Base-by-base conservation (phyloP, 2,797 vertebrate species). In the Agapornis canus region DNA sequence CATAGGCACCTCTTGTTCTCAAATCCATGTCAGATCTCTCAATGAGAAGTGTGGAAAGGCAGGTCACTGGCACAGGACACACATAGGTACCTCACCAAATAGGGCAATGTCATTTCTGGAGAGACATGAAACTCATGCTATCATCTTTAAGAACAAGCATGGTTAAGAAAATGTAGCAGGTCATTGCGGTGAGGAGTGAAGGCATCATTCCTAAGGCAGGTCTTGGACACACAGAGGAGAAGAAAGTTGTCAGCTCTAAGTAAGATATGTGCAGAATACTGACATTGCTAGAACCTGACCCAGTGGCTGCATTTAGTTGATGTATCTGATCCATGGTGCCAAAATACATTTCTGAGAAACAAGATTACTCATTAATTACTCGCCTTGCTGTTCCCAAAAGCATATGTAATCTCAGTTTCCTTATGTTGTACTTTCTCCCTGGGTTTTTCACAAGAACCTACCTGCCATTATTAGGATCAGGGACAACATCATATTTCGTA, bases 131-230 rank as follows among this genome's bases (percentile, higher is more conserved):
- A 78, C 10, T 77, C 16, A 14, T 63, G 51, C 43, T 25, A 15
- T 32, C 8, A 49, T 73, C 69, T 79, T 89, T 52, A 85, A 11
- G 40, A 31, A 70, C 14, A 45, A 21, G 5, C 9, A 2, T 64
- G 19, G 13, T 77, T 87, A 73, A 85, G 48, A 83, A 82, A 86
- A 52, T 29, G 17, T 68, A 56, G 22, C 37, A 57, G 37, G 5
- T 45, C 0, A 0, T 63, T 1, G 0, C 1, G 0, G n/a, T 73
- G 40, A 60, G 26, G 57, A 25, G 43, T 85, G 14, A 15, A 87
- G 15, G 13, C 25, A 26, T 70, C 25, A 42, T 5, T 88, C 25
- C 51, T 56, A 73, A 60, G 52, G 22, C 5, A 63, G 27, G 18
- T 68, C 43, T 78, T 88, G 45, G 13, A 49, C 22, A 32, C 5